These are phyloP conservation scores for Melinaea marsaeus DNA, from an alignment of 2,888 invertebrate species.

Conservation along the genomic window DNA sequence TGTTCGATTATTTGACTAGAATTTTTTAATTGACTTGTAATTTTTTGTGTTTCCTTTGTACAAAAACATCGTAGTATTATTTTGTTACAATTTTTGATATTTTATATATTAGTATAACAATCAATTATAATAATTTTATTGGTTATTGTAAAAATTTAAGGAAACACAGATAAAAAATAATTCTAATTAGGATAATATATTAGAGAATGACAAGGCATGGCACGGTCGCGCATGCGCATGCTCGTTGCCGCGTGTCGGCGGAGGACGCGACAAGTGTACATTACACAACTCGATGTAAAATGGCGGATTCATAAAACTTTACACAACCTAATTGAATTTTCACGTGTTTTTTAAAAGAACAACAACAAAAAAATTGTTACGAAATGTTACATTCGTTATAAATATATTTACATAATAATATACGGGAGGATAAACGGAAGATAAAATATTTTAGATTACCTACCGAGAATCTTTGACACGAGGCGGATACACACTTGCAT, in stretches of 20 bases:
- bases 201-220: constrained; percentile 8
- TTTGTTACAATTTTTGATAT: too few relatives aligned
- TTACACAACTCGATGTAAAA: constrained; percentile 39
- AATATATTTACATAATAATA: constrained; percentile 45
- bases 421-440: constrained; percentile 29
- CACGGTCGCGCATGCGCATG: constrained; percentile 9
- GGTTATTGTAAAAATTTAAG: constrained; percentile 26
- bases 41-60: too few relatives aligned
- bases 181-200: neutral
- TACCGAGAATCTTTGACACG: too few relatives aligned
- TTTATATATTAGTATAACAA: too few relatives aligned
- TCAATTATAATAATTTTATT: too few relatives aligned
- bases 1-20: neutral
- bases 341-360: constrained; percentile 38
- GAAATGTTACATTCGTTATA: constrained; percentile 41
- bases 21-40: neutral
- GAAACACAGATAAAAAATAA: constrained; percentile 11
- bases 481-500: too few relatives aligned
- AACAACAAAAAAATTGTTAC: constrained; percentile 38
- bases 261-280: constrained; percentile 50
- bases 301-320: constrained; percentile 37
- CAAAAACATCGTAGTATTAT: too few relatives aligned
- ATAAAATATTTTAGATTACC: constrained; percentile 1
- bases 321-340: constrained; percentile 38
- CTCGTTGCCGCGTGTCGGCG: constrained; percentile 22